Percentiles rank a stretch among this genome's conserved stretches.
Conservation (phyloP, 2,888 invertebrate genomes). For the Plebejus anna region DNA sequence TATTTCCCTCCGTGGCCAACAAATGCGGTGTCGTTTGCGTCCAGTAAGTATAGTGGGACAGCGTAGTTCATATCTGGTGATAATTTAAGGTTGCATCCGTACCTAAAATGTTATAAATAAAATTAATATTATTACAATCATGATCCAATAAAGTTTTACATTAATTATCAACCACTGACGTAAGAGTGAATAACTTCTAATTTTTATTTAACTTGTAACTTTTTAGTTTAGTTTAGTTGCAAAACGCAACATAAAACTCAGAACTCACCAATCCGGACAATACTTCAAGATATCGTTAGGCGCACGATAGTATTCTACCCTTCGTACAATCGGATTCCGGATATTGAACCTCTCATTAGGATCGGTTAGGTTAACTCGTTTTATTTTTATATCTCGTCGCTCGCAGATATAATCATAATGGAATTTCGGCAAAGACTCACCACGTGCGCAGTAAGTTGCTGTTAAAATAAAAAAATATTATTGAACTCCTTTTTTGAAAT, state of each 20-base stretch:
- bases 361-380: conserved; percentile 64
- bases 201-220: too few species aligned
- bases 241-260: too few species aligned
- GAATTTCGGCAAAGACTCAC: conserved; percentile 65
- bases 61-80: conserved; percentile 64
- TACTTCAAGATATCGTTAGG: conserved; percentile 70
- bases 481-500: neutral
- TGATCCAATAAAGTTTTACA: neutral
- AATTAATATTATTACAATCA: neutral
- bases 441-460: conserved; percentile 67
- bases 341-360: conserved; percentile 70
- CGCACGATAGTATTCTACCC: conserved; percentile 71
- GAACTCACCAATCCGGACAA: conserved; percentile 68
- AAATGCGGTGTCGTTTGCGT: conserved; percentile 70
- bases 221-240: too few species aligned
- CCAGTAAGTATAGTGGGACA: conserved; percentile 55
- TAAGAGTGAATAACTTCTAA: too few species aligned
- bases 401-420: conserved; percentile 75
- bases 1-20: conserved; percentile 72
- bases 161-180: neutral
- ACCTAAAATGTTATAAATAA: conserved; percentile 47
- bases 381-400: conserved; percentile 64
- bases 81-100: conserved; percentile 70
- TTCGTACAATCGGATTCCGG: conserved; percentile 62
- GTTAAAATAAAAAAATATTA: conserved; percentile 22